Percentiles rank a stretch among this genome's conserved stretches.
phyloP scores from a whole-genome alignment of 2,113 vertebrate species.

The Pogonocichla stellata region DNA sequence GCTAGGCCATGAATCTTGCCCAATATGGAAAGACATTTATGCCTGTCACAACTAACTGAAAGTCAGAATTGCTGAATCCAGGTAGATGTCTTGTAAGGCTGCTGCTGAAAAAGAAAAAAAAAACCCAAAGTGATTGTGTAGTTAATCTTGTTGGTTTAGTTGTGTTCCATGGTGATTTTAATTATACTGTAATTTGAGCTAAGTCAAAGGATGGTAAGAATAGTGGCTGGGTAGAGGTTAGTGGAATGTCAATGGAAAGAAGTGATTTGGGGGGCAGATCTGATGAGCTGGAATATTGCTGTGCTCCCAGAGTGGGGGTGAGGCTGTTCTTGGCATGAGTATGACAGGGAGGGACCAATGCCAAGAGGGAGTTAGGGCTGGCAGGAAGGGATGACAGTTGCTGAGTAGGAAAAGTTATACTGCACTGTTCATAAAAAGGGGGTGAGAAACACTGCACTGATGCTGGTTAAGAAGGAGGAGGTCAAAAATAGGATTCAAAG shows the following conservation, averaged over 20 bases:
- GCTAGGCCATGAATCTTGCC: not conserved
- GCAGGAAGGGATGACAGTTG: not conserved
- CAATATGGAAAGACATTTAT: not conserved
- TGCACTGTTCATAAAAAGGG: not conserved
- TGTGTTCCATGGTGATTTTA: constrained; percentile 65
- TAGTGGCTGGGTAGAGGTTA: constrained; percentile 30
- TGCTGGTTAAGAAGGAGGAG: not conserved
- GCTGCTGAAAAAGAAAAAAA: not conserved
- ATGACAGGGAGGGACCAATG: not conserved
- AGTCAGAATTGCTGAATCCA: not conserved
- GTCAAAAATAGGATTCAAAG: not conserved
- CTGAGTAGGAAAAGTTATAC: not conserved
- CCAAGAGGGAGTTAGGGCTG: not conserved
- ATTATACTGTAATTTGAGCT: constrained; percentile 70
- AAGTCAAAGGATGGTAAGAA: constrained; percentile 63
- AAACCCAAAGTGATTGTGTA: not conserved
- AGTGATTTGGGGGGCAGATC: constrained; percentile 11
- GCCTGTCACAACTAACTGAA: not conserved
- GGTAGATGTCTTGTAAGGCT: not conserved
- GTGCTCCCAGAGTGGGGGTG: not conserved
- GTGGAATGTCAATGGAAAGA: constrained; percentile 47
- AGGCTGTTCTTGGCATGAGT: constrained; percentile 4
- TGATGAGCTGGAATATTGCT: constrained; percentile 15
- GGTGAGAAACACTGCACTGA: not conserved
- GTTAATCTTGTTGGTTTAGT: constrained; percentile 66